Conservation (phyloP, 2,797 vertebrate genomes). For the Gallinago solitaria region DNA sequence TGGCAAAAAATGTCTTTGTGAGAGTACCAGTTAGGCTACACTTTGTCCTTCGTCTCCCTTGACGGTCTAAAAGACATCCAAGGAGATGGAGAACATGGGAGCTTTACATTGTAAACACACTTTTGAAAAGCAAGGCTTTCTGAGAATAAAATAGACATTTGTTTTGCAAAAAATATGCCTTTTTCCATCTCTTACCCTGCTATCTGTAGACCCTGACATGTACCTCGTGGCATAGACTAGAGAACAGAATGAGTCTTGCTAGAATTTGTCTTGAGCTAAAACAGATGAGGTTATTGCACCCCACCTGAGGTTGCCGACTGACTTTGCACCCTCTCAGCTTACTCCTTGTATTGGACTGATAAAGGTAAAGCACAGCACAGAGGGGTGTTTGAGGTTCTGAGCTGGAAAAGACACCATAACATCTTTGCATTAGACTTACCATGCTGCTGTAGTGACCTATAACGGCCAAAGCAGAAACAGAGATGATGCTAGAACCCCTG, state of each 20-base stretch:
- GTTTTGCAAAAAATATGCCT: neutral
- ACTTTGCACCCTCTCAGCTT: neutral
- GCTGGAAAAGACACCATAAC: neutral
- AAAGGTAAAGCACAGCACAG: neutral
- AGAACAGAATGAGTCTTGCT: neutral
- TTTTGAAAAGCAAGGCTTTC: neutral
- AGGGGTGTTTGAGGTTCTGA: neutral
- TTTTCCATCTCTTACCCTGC: neutral
- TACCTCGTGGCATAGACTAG: neutral
- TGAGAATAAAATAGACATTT: neutral
- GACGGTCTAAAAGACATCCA: neutral
- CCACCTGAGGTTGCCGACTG: accelerated
- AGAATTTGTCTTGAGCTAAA: neutral
- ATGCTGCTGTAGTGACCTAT: neutral
- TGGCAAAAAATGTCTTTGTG: neutral
- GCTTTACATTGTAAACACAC: neutral
- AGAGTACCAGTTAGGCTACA: neutral
- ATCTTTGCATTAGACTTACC: neutral
- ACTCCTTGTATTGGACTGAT: neutral
- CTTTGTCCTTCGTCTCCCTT: neutral
- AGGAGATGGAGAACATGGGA: neutral
- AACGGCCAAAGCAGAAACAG: neutral
- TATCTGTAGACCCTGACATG: neutral
- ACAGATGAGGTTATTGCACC: neutral
- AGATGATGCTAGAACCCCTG: neutral